A percentile compares a stretch with the other conserved stretches of the same genome.
Conservation (phyloP, 2,113 vertebrate genomes). For the Guaruba guarouba region DNA sequence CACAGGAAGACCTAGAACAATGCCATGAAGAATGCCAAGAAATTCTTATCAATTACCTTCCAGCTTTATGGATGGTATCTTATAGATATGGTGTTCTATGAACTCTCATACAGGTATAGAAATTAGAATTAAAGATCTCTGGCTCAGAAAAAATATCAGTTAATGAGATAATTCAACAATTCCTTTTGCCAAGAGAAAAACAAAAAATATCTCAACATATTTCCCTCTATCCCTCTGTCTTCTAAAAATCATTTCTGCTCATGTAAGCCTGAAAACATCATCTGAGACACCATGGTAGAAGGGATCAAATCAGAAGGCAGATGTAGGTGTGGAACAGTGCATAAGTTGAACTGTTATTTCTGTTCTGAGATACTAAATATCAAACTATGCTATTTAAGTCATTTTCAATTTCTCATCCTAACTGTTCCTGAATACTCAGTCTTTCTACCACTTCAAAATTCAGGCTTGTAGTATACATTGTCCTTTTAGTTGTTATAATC, state of each 20-base stretch:
- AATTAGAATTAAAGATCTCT: neutral
- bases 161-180: neutral
- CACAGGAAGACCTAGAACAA: neutral
- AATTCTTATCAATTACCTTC: neutral
- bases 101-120: neutral
- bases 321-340: neutral
- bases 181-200: neutral
- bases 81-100: neutral
- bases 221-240: neutral
- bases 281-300: neutral
- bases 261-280: neutral
- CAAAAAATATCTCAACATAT: neutral
- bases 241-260: neutral
- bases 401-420: neutral
- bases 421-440: neutral
- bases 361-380: neutral
- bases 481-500: neutral
- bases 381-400: neutral
- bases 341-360: neutral
- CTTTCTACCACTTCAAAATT: neutral
- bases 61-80: neutral
- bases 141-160: neutral
- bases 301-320: neutral
- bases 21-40: neutral
- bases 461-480: neutral